phyloP scores from a whole-genome alignment of 2,888 invertebrate species.

The Lasioglossum pauxillum region DNA sequence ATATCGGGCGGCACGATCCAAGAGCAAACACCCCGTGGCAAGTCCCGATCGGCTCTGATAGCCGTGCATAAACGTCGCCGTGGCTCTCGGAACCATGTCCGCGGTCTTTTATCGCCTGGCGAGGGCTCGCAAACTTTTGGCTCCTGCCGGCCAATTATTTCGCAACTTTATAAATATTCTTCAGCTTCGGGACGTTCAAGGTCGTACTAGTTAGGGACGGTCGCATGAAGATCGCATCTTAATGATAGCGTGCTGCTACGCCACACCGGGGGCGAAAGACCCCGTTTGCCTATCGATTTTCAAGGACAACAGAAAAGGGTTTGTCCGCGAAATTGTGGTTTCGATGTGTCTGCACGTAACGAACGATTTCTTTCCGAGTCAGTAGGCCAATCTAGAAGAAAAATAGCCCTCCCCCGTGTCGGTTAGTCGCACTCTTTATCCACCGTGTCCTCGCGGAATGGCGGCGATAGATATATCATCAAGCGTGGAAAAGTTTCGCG shows the following conservation, averaged over 20 bases:
- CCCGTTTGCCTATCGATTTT: slow-evolving; percentile 59
- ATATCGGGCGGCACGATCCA: not conserved
- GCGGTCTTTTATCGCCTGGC: slow-evolving; percentile 20
- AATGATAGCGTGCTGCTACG: slow-evolving; percentile 58
- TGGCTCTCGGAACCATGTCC: not conserved
- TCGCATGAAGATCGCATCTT: slow-evolving; percentile 60
- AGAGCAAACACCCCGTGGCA: slow-evolving; percentile 12
- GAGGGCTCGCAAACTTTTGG: slow-evolving; percentile 12
- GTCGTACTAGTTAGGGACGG: slow-evolving; percentile 38
- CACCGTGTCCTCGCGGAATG: not conserved
- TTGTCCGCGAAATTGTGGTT: slow-evolving; percentile 28
- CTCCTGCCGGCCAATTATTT: slow-evolving; percentile 19
- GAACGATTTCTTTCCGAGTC: not conserved
- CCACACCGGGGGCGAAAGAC: slow-evolving; percentile 61
- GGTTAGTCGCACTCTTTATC: not conserved
- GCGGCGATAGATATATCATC: not conserved
- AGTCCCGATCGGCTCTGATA: not conserved
- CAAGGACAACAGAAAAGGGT: slow-evolving; percentile 42
- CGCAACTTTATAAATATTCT: slow-evolving; percentile 30
- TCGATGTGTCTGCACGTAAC: not conserved
- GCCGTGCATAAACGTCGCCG: slow-evolving; percentile 13
- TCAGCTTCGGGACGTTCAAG: slow-evolving; percentile 49
- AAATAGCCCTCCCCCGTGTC: not conserved
- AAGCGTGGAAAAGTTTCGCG: slow-evolving; percentile 1
- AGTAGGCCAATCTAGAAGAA: not conserved